Evolutionary conservation across 2,113 vertebrate species (phyloP).

Genomic region (Steatornis caripensis): DNA sequence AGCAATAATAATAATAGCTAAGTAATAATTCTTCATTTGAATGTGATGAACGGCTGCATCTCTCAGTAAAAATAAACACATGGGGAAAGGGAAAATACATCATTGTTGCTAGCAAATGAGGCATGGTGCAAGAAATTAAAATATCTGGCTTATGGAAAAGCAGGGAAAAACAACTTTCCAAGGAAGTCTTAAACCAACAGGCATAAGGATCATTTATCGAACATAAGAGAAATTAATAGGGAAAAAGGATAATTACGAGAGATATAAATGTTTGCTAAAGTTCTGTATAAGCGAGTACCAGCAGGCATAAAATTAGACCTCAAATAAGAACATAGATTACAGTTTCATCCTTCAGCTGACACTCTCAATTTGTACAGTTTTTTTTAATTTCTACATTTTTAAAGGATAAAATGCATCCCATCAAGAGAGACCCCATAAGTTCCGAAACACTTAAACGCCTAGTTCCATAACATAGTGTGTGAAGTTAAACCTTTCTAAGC

Average conservation of each 20-base stretch:
- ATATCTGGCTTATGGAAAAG: constrained; percentile 28
- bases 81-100: constrained; percentile 46
- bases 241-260: constrained; percentile 43
- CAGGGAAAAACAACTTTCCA: neutral
- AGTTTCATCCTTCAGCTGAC: neutral
- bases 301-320: constrained; percentile 32
- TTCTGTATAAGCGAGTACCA: constrained; percentile 28
- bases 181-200: constrained; percentile 22
- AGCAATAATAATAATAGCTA: constrained; percentile 62
- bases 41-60: constrained; percentile 45
- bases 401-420: neutral
- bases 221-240: constrained; percentile 31
- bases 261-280: constrained; percentile 32
- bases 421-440: rapidly evolving
- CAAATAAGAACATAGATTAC: neutral
- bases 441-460: neutral
- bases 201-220: neutral
- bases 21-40: constrained; percentile 63
- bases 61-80: constrained; percentile 58
- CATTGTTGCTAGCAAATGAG: constrained; percentile 63
- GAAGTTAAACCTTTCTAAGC: neutral
- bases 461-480: rapidly evolving
- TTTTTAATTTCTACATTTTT: neutral
- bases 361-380: neutral
- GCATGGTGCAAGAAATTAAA: constrained; percentile 59